These are phyloP conservation scores for Apus apus DNA, from an alignment of 2,113 vertebrate genomes.

Conservation along the genomic window DNA sequence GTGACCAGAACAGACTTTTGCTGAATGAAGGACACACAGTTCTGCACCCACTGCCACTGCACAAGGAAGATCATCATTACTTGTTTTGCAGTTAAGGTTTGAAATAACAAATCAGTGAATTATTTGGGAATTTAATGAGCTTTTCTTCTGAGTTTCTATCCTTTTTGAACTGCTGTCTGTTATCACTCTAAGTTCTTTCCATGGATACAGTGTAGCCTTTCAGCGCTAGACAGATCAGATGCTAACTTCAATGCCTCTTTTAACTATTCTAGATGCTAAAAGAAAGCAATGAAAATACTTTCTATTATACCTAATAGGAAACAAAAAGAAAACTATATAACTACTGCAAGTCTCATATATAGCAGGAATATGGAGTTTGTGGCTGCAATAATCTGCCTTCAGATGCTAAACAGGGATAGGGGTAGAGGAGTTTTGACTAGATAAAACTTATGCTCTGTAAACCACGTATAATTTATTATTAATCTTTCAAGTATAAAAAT, in stretches of 20 bases:
- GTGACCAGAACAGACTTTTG: conserved; percentile 38
- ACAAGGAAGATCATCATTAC: neutral
- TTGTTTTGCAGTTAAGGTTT: neutral
- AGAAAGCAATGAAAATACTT: neutral
- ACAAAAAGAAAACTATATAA: neutral
- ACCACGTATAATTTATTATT: neutral
- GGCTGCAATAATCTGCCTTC: neutral
- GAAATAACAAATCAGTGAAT: conserved; percentile 1
- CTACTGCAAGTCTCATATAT: neutral
- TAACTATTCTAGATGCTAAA: neutral
- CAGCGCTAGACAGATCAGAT: neutral
- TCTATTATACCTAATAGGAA: neutral
- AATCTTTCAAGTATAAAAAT: neutral
- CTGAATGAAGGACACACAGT: neutral
- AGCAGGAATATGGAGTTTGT: neutral
- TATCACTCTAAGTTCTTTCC: neutral
- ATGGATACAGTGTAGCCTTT: neutral
- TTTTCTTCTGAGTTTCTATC: conserved; percentile 4
- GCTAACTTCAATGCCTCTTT: neutral
- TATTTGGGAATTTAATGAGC: conserved; percentile 17
- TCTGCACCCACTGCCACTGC: conserved; percentile 1
- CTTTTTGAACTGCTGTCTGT: neutral
- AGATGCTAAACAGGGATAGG: neutral
- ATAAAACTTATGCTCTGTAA: neutral
- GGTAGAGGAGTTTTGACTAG: neutral